phyloP scores from a whole-genome alignment of 2,113 vertebrate species.

The Axis porcinus region DNA sequence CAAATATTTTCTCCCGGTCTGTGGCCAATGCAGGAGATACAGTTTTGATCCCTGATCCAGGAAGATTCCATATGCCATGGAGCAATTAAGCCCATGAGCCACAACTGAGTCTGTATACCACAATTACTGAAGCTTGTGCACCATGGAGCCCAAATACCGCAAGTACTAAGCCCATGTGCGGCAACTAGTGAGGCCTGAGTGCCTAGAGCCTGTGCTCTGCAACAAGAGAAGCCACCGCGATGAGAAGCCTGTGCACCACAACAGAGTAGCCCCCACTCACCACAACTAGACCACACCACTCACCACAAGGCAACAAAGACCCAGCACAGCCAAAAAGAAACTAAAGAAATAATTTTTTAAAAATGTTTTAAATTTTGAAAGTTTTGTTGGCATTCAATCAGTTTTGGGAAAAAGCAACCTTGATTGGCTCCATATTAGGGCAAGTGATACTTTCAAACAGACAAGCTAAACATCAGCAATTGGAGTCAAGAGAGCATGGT shows the following conservation, averaged over 20 bases:
- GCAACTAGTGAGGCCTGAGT: fast-evolving
- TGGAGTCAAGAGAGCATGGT: neutral
- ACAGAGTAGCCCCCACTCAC: no score
- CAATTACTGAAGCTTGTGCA: neutral
- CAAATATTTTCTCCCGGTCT: neutral
- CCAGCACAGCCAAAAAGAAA: neutral
- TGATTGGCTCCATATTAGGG: neutral
- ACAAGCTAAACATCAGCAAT: neutral
- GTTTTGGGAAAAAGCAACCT: neutral
- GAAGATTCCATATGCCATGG: neutral
- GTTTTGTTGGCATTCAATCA: neutral
- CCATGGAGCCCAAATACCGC: neutral
- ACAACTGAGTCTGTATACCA: neutral
- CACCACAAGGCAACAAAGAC: no score
- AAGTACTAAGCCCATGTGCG: neutral
- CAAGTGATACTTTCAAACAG: neutral
- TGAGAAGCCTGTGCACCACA: neutral
- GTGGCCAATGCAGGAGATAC: neutral
- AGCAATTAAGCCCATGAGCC: neutral
- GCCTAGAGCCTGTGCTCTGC: neutral
- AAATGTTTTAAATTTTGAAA: neutral
- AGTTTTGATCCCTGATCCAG: neutral
- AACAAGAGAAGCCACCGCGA: fast-evolving
- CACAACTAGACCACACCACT: neutral
- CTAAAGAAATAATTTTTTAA: neutral